A percentile compares a stretch with the other conserved stretches of the same genome.
phyloP scores from a whole-genome alignment of 2,113 vertebrate species.

The Seriola aureovittata region DNA sequence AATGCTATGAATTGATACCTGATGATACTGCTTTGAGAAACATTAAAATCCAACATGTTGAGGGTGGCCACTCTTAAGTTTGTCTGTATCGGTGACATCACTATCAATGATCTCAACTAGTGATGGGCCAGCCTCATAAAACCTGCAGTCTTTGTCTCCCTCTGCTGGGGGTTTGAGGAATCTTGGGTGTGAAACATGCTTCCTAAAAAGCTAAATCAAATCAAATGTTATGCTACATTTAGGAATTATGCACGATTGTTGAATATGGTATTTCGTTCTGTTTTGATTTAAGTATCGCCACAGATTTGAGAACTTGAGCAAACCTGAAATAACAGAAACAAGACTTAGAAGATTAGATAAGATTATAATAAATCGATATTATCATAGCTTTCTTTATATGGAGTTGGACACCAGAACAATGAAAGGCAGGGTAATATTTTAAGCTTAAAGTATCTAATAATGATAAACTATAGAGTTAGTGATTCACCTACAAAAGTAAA shows the following conservation, averaged over 20 bases:
- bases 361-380: neutral
- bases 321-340: neutral
- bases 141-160: constrained; percentile 59
- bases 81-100: neutral
- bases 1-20: neutral
- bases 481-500: neutral
- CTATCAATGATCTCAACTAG: too few relatives aligned
- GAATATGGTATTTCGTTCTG: neutral
- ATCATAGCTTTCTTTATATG: too few relatives aligned
- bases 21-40: neutral
- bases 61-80: fast-evolving
- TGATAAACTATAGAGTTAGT: neutral
- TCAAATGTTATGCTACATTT: neutral
- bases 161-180: constrained; percentile 37
- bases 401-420: too few relatives aligned
- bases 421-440: too few relatives aligned
- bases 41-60: neutral
- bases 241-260: neutral
- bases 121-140: neutral
- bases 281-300: neutral
- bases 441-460: neutral
- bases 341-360: too few relatives aligned
- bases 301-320: neutral
- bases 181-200: neutral
- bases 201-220: neutral